phyloP scores from a whole-genome alignment of 2,888 invertebrate genomes.

The Adelphocoris suturalis region DNA sequence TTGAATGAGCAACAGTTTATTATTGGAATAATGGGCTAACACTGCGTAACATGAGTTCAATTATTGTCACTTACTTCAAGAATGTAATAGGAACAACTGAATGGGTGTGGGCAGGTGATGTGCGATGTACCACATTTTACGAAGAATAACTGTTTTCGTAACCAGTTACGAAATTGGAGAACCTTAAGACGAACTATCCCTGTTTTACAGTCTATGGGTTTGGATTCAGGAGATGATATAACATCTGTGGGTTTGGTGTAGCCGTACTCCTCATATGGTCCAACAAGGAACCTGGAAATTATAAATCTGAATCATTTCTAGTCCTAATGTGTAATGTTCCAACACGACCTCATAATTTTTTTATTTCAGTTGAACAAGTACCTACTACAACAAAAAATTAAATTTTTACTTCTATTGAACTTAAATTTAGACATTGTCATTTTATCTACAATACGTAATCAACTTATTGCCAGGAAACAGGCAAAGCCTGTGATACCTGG shows the following conservation, averaged over 20 bases:
- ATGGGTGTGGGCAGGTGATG: slow-evolving; percentile 82
- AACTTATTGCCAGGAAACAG: no score
- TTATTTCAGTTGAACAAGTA: no score
- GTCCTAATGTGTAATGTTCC: no score
- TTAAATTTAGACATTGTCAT: no score
- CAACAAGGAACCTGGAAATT: slow-evolving; percentile 81
- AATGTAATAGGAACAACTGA: slow-evolving; percentile 83
- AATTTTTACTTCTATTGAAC: no score
- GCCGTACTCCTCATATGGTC: slow-evolving; percentile 81
- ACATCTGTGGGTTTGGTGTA: slow-evolving; percentile 68
- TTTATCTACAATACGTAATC: no score
- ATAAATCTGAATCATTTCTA: background rate
- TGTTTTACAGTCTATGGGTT: background rate
- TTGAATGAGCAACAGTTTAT: no score
- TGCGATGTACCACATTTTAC: slow-evolving; percentile 72
- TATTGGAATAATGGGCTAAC: no score
- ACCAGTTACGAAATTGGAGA: slow-evolving; percentile 52
- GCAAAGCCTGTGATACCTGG: no score
- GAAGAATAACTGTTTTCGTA: slow-evolving; percentile 42
- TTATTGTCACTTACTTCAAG: slow-evolving; percentile 79
- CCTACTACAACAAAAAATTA: no score
- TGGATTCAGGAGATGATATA: slow-evolving; percentile 41
- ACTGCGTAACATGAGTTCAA: no score
- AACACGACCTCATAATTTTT: no score
- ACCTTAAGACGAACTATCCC: slow-evolving; percentile 37